Evolutionary conservation across 1,140 invertebrate species (phyloP), one percentile per base, ranked within the genome.

Genomic region (Anoplolepis gracilipes): DNA sequence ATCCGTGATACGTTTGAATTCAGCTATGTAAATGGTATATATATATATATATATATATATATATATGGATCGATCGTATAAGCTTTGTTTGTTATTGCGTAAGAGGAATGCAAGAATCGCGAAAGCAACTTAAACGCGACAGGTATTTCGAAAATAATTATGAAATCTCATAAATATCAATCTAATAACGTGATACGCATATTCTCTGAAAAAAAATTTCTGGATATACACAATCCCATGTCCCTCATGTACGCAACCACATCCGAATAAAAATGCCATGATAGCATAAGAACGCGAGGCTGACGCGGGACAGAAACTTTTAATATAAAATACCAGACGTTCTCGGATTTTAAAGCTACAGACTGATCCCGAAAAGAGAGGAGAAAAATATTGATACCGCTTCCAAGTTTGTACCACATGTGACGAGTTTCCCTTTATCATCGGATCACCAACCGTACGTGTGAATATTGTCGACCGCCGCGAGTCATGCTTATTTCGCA

Each of bases 261-360:
- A 53, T 46, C 5, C 16, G 70, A 25, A 19, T n/a, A 70, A 46
- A 65, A 72, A 85, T 87, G 65, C 61, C 49, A 16, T 11, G 39
- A 39, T 78, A n/a, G 42, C 72, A 25, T 11, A 70, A 49, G 19
- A n/a, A 39, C 46, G 42, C 36, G 62, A 30, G 30, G 28, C 42
- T 55, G 85, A 82, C 53, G 82, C n/a, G 85, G 67, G 64, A 64
- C 65, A 85, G 89, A 90, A 86, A 85, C 88, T 92, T 93, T 92
- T 92, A 92, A 92, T 92, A 91, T 92, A 87, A 92, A 91, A 90
- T 90, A 88, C 85, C 90, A 69, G 55, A 88, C 85, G 64, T 88
- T 85, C 85, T n/a, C 81, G 69, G 62, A 55, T 77, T n/a, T 46
- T 81, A 78, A 89, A 73, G 30, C 65, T 76, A 59, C 53, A 57